Conservation (phyloP, 1,140 invertebrate genomes). For the Galendromus occidentalis region DNA sequence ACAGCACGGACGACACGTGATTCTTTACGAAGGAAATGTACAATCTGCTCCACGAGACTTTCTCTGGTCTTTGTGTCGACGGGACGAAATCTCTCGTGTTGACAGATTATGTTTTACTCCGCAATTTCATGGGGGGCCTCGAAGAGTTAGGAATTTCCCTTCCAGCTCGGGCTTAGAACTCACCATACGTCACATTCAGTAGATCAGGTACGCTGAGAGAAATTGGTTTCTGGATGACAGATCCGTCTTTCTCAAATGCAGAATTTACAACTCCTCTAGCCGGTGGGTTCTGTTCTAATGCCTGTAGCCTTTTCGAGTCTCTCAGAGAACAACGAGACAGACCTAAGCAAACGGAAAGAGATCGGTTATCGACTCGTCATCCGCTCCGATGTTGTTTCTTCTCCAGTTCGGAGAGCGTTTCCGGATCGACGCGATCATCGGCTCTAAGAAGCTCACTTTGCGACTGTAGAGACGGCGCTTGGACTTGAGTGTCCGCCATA, state of each 20-base stretch:
- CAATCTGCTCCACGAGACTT: too few relatives aligned
- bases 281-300: constrained; percentile 45
- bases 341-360: not conserved
- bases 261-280: not conserved
- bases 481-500: not conserved
- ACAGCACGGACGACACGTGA: too few relatives aligned
- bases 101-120: too few relatives aligned
- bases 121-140: not conserved
- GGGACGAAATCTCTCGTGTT: too few relatives aligned
- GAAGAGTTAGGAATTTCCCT: not conserved
- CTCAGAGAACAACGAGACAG: constrained; percentile 41
- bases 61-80: too few relatives aligned
- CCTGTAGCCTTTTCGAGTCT: constrained; percentile 79
- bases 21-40: too few relatives aligned
- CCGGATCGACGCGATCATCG: not conserved
- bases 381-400: not conserved
- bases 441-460: not conserved
- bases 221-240: not conserved
- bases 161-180: not conserved
- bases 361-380: not conserved
- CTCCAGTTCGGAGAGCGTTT: not conserved
- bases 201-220: constrained; percentile 10
- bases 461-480: not conserved
- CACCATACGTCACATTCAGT: constrained; percentile 8
- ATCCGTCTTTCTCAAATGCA: not conserved